Evolutionary conservation across 53 echinoderm and acorn worm species (phyloP), one percentile per base, ranked within the genome.

Genomic region (Holothuria leucospilota): DNA sequence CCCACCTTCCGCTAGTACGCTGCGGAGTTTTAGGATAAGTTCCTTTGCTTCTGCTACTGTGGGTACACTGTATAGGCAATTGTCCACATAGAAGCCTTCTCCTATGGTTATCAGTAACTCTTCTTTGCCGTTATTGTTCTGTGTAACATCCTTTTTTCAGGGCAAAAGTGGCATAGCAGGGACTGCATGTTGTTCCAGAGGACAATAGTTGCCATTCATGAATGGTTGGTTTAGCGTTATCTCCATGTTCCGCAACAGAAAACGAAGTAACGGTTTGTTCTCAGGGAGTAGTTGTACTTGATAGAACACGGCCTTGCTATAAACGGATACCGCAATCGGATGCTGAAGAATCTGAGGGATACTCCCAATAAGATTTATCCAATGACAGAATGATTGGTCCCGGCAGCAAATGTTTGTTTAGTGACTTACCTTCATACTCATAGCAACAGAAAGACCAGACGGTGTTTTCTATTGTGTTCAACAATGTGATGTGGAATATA

Each of bases 391-490:
- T n/a, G 25, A 15, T 78, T 20, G 90, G 86, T 29, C 90, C 85
- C 6, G 90, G 85, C 16, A 90, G 79, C 2, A 85, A 85, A n/a
- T 85, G 12, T 8, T 78, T 68, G 21, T 85, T 90, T 46, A 90
- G 81, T 3, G 68, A 59, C 29, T 85, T 77, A 13, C 71, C 85
- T 8, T 68, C 5, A 68, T 90, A 68, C 25, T 39, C 30, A 39
- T 85, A 90, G 39, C 80, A 85, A n/a, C 85, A 90, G 30, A 27
- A 90, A 90, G 8, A 90, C 90, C 18, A 90, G 81, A n/a, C 85
- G 51, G 34, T 18, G 23, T 39, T 85, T 85, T 13, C 39, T 69
- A 18, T 85, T 90, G 60, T 73, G 73, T 14, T 42, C n/a, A n/a
- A n/a, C n/a, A n/a, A n/a, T n/a, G n/a, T n/a, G n/a, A n/a, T n/a